phyloP scores from a whole-genome alignment of 2,797 vertebrate species.

The Mormyrus hasselquistii region DNA sequence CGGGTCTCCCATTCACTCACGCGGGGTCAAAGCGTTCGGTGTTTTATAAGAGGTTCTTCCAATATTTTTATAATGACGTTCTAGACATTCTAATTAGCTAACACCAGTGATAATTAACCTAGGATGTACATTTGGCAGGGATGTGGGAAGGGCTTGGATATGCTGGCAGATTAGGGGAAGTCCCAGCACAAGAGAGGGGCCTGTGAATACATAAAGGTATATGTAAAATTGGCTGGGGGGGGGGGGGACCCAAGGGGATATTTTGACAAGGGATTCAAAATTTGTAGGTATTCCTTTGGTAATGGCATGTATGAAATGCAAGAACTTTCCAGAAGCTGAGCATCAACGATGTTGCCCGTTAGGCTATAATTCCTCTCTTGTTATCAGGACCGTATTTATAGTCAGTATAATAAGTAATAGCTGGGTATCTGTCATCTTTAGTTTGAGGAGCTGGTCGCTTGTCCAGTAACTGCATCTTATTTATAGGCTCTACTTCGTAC shows the following conservation, averaged over 20 bases:
- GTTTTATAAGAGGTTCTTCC: neutral
- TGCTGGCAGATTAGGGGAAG: neutral
- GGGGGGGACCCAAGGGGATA: neutral
- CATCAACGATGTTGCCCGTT: neutral
- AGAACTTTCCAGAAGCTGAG: neutral
- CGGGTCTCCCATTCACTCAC: neutral
- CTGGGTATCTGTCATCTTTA: neutral
- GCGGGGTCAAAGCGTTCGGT: neutral
- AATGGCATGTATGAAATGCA: neutral
- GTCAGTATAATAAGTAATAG: neutral
- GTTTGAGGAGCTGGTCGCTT: neutral
- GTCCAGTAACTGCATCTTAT: neutral
- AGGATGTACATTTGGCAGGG: neutral
- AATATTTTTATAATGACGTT: neutral
- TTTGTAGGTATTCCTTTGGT: neutral
- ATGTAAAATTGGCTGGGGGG: neutral
- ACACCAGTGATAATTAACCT: neutral
- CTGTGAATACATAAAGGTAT: neutral
- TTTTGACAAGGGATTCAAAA: neutral
- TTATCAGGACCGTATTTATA: neutral
- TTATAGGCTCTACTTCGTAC: neutral
- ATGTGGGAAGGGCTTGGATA: neutral
- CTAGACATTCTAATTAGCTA: neutral
- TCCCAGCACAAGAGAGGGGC: neutral
- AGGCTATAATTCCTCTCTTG: neutral